Evolutionary conservation across 2,888 invertebrate species (phyloP).

Genomic region (Liodrosophila aerea): DNA sequence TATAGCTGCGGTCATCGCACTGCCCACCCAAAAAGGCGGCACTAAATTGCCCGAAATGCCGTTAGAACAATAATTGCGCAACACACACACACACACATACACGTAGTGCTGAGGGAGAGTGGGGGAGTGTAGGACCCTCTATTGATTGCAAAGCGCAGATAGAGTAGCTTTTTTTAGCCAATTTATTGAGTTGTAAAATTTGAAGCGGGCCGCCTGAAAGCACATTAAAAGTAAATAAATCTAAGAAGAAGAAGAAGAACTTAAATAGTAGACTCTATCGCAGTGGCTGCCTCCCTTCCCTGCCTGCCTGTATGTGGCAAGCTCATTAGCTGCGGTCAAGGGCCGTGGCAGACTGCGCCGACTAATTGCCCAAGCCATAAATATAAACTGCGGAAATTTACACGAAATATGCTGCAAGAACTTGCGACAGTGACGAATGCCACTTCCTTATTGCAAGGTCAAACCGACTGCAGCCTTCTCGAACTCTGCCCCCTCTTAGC

Average conservation of each 20-base stretch:
- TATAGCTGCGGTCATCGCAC: conserved; percentile 66
- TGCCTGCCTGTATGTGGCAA: conserved; percentile 4
- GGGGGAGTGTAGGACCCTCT: conserved; percentile 1
- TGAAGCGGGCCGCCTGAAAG: conserved; percentile 29
- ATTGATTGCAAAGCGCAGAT: conserved; percentile 60
- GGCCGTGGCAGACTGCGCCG: conserved; percentile 7
- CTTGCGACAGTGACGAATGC: conserved; percentile 70
- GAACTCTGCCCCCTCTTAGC: not conserved
- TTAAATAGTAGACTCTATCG: conserved; percentile 30
- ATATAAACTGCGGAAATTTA: conserved; percentile 49
- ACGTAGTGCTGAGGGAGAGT: not conserved
- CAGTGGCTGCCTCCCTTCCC: not conserved
- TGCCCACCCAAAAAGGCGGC: conserved; percentile 61
- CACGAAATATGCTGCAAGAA: conserved; percentile 41
- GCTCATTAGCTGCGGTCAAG: conserved; percentile 40
- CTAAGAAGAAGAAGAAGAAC: too few species aligned
- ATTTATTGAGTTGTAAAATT: conserved; percentile 76
- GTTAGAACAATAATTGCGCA: conserved; percentile 25
- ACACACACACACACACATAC: conserved; percentile 19
- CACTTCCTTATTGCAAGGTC: conserved; percentile 76
- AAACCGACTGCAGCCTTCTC: conserved; percentile 34
- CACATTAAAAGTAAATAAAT: conserved; percentile 76
- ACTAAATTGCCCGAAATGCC: conserved; percentile 37
- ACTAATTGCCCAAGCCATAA: conserved; percentile 68
- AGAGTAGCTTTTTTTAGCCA: conserved; percentile 60